Conservation (phyloP, 2,797 vertebrate species). For the Sciurus carolinensis region DNA sequence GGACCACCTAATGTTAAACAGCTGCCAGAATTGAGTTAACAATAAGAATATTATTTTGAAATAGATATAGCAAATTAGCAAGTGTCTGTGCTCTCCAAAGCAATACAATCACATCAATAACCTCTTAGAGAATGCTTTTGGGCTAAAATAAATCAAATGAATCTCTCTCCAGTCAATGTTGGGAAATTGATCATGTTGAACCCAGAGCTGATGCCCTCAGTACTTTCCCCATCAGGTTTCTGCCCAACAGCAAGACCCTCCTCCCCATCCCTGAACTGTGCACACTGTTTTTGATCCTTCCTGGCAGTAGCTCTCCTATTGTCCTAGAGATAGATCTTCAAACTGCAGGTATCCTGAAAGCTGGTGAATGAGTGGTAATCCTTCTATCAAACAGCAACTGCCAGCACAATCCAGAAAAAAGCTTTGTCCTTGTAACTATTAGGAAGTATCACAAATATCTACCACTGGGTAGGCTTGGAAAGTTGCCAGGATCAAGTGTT, state of each 20-base stretch:
- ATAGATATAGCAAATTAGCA: not conserved
- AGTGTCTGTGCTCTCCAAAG: not conserved
- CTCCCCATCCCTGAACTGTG: accelerated
- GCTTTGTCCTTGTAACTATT: slow-evolving; percentile 1
- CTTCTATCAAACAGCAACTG: not conserved
- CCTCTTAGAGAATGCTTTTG: slow-evolving; percentile 8
- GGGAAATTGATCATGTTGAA: not conserved
- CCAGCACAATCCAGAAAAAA: not conserved
- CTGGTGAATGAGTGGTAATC: not conserved
- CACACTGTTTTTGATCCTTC: not conserved
- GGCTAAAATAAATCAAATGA: not conserved
- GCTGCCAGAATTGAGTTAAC: not conserved
- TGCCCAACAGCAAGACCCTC: not conserved
- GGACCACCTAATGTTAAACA: not conserved
- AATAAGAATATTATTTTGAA: slow-evolving; percentile 30
- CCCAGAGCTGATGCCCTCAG: not conserved
- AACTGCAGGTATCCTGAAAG: not conserved
- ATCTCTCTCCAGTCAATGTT: not conserved
- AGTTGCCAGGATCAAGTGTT: not conserved
- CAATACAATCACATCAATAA: not conserved
- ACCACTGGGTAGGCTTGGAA: not conserved
- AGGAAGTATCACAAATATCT: not conserved
- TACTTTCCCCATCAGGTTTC: not conserved
- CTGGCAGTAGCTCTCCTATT: not conserved
- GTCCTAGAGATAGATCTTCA: not conserved